A percentile compares a stretch with the other conserved stretches of the same genome.
Conservation (phyloP, 2,797 vertebrate species). For the Chlorospingus semifuscus region DNA sequence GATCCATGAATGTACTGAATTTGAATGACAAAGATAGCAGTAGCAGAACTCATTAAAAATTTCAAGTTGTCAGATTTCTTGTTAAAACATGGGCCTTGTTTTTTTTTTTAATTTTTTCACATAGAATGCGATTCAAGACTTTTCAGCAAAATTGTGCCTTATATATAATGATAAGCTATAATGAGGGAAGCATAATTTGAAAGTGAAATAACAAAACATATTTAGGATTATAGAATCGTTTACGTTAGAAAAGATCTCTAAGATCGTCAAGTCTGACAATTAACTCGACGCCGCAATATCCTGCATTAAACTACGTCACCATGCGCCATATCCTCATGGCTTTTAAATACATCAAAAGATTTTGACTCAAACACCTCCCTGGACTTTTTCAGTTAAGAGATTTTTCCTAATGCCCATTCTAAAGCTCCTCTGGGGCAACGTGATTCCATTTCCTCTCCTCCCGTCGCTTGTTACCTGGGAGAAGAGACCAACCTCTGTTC, state of each 20-base stretch:
- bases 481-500: not conserved
- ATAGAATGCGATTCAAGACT: conserved; percentile 36
- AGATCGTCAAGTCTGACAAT: not conserved
- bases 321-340: not conserved
- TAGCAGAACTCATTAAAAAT: not conserved
- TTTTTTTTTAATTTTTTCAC: conserved; percentile 49
- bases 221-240: not conserved
- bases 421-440: not conserved
- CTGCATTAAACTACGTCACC: not conserved
- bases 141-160: conserved; percentile 80
- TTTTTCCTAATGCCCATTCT: not conserved
- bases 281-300: not conserved
- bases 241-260: fast-evolving
- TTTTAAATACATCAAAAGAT: not conserved
- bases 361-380: not conserved
- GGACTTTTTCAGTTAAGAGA: not conserved
- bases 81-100: conserved; percentile 50
- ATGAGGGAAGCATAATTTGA: conserved; percentile 76
- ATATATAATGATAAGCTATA: conserved; percentile 77
- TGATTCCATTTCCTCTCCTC: not conserved
- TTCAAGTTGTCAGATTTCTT: conserved; percentile 42
- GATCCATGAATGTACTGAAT: not conserved
- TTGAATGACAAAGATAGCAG: not conserved
- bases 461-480: not conserved
- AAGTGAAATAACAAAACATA: conserved; percentile 79